Evolutionary conservation across 2,113 vertebrate species (phyloP).

Genomic region (Pseudois nayaur): DNA sequence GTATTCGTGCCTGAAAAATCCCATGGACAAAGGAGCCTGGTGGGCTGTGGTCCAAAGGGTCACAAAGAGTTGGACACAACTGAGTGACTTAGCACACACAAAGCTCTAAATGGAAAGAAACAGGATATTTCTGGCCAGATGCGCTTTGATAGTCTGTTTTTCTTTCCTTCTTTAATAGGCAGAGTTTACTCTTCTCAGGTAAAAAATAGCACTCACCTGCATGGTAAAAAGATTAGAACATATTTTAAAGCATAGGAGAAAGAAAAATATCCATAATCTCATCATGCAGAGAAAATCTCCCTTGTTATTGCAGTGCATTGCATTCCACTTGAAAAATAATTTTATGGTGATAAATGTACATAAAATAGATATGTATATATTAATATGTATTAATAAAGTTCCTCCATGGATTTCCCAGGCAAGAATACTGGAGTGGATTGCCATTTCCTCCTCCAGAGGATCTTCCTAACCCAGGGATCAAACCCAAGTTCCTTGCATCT

Average conservation of each 20-base stretch:
- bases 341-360: neutral
- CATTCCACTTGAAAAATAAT: neutral
- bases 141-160: neutral
- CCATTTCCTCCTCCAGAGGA: neutral
- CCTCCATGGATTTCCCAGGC: neutral
- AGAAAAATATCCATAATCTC: neutral
- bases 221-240: neutral
- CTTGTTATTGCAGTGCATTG: neutral
- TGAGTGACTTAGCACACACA: neutral
- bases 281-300: neutral
- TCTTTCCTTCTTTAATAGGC: neutral
- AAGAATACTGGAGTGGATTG: neutral
- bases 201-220: neutral
- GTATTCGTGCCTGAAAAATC: neutral
- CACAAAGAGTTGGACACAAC: neutral
- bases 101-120: neutral
- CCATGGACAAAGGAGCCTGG: neutral
- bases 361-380: neutral
- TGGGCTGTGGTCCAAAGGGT: neutral
- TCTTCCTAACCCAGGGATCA: neutral
- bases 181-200: neutral
- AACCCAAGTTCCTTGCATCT: neutral
- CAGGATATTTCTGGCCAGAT: neutral
- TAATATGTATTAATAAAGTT: neutral
- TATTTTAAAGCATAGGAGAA: neutral